phyloP scores from a whole-genome alignment of 2,797 vertebrate species.

The Pampus argenteus region DNA sequence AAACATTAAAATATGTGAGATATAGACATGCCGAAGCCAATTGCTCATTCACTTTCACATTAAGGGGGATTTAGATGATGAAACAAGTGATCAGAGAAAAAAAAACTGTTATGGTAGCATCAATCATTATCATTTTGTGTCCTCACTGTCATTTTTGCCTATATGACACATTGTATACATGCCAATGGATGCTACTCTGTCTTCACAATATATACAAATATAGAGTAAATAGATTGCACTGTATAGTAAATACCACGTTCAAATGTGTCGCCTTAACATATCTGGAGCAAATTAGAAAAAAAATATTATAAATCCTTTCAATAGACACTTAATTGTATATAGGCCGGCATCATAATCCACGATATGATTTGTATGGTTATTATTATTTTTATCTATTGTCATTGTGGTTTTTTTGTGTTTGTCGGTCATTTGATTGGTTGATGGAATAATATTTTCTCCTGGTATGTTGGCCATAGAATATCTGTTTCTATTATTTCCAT shows the following conservation, averaged over 20 bases:
- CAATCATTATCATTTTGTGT: not conserved
- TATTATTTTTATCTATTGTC: not conserved
- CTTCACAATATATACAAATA: too few species aligned
- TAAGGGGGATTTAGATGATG: slow-evolving; percentile 18
- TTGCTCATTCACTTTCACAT: slow-evolving; percentile 20
- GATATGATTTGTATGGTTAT: not conserved
- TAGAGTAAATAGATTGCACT: not conserved
- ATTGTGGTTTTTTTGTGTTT: not conserved
- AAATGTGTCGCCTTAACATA: too few species aligned
- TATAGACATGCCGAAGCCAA: not conserved
- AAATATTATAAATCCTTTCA: too few species aligned
- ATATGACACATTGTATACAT: too few species aligned
- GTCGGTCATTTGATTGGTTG: not conserved
- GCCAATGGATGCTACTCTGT: too few species aligned
- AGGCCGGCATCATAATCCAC: too few species aligned
- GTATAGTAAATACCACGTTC: not conserved
- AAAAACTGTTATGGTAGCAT: too few species aligned
- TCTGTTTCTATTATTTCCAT: not conserved
- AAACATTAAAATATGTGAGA: slow-evolving; percentile 10
- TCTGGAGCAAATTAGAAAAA: too few species aligned
- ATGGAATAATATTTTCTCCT: not conserved
- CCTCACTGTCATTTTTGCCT: not conserved
- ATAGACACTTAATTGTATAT: too few species aligned
- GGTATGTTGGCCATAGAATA: not conserved
- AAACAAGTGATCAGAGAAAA: slow-evolving; percentile 18